phyloP scores from a whole-genome alignment of 2,888 invertebrate species.

The Synergus umbraculus region DNA sequence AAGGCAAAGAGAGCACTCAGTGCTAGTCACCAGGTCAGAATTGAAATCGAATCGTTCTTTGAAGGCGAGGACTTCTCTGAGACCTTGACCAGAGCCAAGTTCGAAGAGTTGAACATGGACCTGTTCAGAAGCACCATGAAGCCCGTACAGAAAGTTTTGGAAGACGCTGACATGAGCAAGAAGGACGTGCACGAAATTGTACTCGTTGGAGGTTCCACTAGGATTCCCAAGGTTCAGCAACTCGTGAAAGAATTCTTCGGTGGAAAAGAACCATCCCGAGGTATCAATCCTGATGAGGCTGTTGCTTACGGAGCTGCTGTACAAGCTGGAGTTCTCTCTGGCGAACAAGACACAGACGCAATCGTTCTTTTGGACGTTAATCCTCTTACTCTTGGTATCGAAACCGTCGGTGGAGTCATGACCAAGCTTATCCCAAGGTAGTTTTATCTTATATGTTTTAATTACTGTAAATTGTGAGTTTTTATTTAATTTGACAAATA shows the following conservation, averaged over 20 bases:
- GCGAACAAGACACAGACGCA: constrained; percentile 98
- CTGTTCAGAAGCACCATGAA: constrained; percentile 82
- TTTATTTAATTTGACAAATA: background rate
- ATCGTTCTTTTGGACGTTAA: constrained; percentile 98
- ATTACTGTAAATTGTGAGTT: background rate
- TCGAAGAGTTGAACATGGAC: constrained; percentile 97
- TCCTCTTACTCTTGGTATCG: constrained; percentile 99
- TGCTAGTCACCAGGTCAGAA: constrained; percentile 95
- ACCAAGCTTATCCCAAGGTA: constrained; percentile 94
- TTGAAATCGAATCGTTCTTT: constrained; percentile 99
- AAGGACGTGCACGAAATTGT: constrained; percentile 99
- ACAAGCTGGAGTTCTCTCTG: constrained; percentile 98
- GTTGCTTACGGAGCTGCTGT: constrained; percentile 99
- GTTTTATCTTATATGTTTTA: background rate
- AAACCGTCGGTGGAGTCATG: constrained; percentile 99
- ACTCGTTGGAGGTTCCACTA: constrained; percentile 98
- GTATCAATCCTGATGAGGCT: constrained; percentile 99
- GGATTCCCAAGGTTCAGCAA: constrained; percentile 98
- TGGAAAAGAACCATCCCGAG: constrained; percentile 98
- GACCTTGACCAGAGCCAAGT: constrained; percentile 98
- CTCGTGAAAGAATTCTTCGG: constrained; percentile 96
- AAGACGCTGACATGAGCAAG: constrained; percentile 99
- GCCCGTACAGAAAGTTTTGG: constrained; percentile 90
- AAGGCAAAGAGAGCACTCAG: constrained; percentile 98
- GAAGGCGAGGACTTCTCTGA: constrained; percentile 99